Evolutionary conservation across 2,113 vertebrate species (phyloP).

Genomic region (Bubo scandiacus): DNA sequence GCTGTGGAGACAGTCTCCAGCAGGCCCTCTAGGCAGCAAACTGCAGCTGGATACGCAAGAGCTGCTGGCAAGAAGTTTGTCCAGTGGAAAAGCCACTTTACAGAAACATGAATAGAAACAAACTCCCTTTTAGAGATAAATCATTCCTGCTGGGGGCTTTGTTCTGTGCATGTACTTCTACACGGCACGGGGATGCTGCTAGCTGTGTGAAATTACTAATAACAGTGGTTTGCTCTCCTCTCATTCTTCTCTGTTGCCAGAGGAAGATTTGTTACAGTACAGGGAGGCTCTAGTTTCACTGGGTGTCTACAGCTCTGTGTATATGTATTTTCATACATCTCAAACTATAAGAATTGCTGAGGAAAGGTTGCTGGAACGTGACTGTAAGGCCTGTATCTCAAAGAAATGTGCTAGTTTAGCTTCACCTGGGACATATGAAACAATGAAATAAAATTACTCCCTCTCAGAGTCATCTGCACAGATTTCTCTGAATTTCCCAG

Average conservation of each 20-base stretch:
- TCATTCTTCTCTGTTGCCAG: neutral
- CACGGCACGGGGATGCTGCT: accelerated
- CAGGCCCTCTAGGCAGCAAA: neutral
- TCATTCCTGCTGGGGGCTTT: neutral
- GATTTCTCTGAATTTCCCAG: neutral
- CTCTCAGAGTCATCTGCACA: neutral
- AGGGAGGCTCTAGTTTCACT: neutral
- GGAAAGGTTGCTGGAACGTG: neutral
- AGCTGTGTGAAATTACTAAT: neutral
- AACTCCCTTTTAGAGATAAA: neutral
- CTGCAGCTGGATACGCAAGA: neutral
- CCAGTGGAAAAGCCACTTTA: conserved; percentile 5
- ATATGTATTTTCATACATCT: neutral
- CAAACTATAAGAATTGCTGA: neutral
- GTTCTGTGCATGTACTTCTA: neutral
- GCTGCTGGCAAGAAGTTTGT: neutral
- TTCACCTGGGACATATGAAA: neutral
- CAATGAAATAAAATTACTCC: neutral
- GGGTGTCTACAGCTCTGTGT: neutral
- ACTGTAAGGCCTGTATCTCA: neutral
- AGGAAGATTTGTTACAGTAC: neutral
- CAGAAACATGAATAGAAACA: neutral
- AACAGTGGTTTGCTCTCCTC: neutral
- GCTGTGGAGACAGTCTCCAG: conserved; percentile 27
- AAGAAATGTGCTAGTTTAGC: neutral